Base-by-base conservation (phyloP, 2,888 invertebrate genomes). In the Zaprionus obscuricornis region DNA sequence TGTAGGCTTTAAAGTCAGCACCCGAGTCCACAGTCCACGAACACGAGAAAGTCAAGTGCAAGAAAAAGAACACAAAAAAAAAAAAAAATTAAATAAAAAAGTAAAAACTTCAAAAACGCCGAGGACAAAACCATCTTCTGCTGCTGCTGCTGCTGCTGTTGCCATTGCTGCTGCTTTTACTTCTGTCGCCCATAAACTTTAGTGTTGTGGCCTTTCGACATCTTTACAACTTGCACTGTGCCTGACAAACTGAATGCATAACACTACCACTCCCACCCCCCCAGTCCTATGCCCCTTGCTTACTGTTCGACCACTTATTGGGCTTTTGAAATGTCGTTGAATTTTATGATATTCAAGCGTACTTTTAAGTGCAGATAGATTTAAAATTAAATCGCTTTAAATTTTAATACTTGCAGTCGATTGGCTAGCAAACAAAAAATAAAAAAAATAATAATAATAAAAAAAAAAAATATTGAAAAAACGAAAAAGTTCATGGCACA, bases 211-310 rank as follows among this genome's bases (percentile, higher is more conserved):
- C 74, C 82, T 64, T 43, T 63, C 67, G 73, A 63, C 64, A 73
- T 67, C 67, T 74, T 72, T 82, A 85, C 63, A 78, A 75, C 79
- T 67, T 71, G 57, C n/a, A n/a, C 66, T 67, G 60, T 36, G 59
- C 74, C 66, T 57, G 50, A 65, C 55, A 54, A 45, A 29, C 68
- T 29, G 71, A 33, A 50, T 37, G 34, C 33, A n/a, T 20, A 49
- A 22, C 33, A 10, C 27, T 7, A 2, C 11, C 13, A 13, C 24
- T 5, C 17, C 11, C 1, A 10, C 33, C 40, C 56, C 10, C 8
- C 10, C 29, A 1, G 17, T 20, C 20, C 24, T 14, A 17, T 22
- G 14, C 20, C 11, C 17, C 11, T 5, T 18, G 20, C 7, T n/a
- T 3, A 3, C 26, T 13, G 20, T 24, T n/a, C 5, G 3, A 8